These are phyloP conservation scores for Leptatherina wallacei DNA, from an alignment of 2,797 vertebrate species.

Conservation along the genomic window DNA sequence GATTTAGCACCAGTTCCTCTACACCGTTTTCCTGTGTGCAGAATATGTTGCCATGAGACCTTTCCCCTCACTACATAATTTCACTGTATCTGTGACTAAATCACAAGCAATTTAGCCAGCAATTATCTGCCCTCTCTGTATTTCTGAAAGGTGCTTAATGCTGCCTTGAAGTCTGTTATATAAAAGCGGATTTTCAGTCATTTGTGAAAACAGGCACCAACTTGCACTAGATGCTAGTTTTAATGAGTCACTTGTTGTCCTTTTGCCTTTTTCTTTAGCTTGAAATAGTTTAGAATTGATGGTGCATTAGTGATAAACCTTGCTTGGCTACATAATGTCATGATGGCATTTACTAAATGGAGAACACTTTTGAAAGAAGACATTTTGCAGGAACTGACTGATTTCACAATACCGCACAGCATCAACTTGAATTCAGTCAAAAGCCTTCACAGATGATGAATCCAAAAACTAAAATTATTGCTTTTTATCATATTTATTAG, in stretches of 20 bases:
- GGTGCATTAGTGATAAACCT: constrained; percentile 4
- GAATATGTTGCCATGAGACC: constrained; percentile 12
- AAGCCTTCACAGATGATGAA: neutral
- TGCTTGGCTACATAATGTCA: constrained; percentile 3
- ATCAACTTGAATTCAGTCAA: neutral
- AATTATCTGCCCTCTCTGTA: constrained; percentile 34
- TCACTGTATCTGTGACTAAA: constrained; percentile 52
- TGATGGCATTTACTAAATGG: neutral
- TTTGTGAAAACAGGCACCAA: constrained; percentile 19
- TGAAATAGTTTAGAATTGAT: constrained; percentile 18
- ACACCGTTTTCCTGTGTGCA: neutral
- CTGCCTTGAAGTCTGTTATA: constrained; percentile 34
- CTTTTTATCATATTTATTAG: neutral
- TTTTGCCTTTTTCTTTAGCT: constrained; percentile 17
- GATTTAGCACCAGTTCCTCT: constrained; percentile 3
- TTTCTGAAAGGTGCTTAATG: constrained; percentile 47
- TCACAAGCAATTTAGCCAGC: constrained; percentile 39
- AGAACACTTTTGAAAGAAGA: constrained; percentile 13
- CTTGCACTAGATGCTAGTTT: constrained; percentile 18
- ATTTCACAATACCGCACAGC: neutral
- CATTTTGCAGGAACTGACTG: neutral
- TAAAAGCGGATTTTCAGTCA: constrained; percentile 26
- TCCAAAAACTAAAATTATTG: neutral
- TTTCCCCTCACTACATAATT: constrained; percentile 28
- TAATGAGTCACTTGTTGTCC: constrained; percentile 37